Evolutionary conservation across 2,113 vertebrate species (phyloP), one percentile per base, ranked within the genome.

Genomic region (Labeo rohita): DNA sequence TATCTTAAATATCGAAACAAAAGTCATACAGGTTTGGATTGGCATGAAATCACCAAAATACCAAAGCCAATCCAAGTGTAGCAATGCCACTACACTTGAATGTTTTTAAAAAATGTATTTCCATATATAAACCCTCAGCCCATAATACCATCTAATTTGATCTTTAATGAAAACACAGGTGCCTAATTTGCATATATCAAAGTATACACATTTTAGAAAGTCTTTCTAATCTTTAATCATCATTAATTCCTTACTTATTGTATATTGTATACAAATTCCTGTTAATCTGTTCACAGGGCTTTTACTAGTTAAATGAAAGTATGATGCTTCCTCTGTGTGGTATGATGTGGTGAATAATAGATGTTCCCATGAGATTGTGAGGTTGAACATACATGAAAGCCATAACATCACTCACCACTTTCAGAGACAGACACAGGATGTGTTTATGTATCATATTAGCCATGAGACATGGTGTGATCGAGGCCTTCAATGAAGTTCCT

Each of bases 291-390:
- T 7, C 63, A 6, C 11, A 34, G 28, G 63, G 12, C 12, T 66
- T 66, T 66, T 66, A 66, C 63, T 66, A 34, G 28, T 66, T 66
- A 34, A 66, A 66, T 66, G 23, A 65, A 28, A 34, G 11, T 65
- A 28, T 65, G 23, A 63, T 63, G 61, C 13, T 34, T 34, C 28
- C 63, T 66, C 63, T 66, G 5, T 65, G 63, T 66, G 63, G 63
- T 66, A 23, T 28, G 61, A 6, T 68, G 65, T 39, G 34, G 66
- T 70, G 66, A 70, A 70, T 15, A 66, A 13, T 36, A 68, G 13
- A 13, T 70, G 15, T 70, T 70, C 66, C 65, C 66, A 68, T 68
- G 66, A 70, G 34, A 34, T 70, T 66, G 66, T 39, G 66, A 70
- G 66, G 66, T 70, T 70, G 15, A 70, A 70, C 34, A 70, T 39